Conservation (phyloP, 2,113 vertebrate genomes). For the Empidonax traillii region DNA sequence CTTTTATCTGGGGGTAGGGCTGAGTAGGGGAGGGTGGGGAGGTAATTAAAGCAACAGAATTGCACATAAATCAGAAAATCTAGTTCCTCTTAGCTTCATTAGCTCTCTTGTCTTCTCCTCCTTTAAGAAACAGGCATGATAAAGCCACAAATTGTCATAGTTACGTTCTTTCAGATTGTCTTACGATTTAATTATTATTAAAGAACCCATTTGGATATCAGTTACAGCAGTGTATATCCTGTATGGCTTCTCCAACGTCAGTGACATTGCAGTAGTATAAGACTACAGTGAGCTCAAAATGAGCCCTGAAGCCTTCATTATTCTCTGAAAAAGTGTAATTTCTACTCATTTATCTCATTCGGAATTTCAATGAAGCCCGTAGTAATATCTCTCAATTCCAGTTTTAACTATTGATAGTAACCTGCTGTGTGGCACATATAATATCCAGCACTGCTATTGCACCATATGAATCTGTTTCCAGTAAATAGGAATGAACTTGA, state of each 20-base stretch:
- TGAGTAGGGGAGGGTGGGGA: accelerated
- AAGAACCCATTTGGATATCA: neutral
- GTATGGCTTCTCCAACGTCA: neutral
- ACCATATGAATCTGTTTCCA: neutral
- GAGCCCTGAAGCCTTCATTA: neutral
- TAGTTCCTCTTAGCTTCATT: neutral
- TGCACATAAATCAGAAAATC: neutral
- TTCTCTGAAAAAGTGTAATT: neutral
- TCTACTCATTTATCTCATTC: constrained; percentile 2
- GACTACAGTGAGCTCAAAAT: neutral
- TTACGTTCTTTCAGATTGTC: neutral
- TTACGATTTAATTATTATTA: constrained; percentile 12
- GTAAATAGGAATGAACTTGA: neutral
- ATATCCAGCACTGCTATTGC: neutral
- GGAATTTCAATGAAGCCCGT: constrained; percentile 26
- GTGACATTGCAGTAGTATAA: neutral
- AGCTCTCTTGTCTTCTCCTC: neutral
- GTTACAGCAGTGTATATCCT: neutral
- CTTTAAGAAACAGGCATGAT: neutral
- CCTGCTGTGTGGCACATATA: neutral
- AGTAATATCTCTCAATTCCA: constrained; percentile 5
- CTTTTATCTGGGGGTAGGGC: neutral
- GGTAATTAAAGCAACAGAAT: neutral
- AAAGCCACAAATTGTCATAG: neutral
- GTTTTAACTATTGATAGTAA: constrained; percentile 5